Percentiles rank a stretch among this genome's conserved stretches.
Evolutionary conservation across 2,113 vertebrate genomes (phyloP).

Genomic region (Ceyx margarethae): DNA sequence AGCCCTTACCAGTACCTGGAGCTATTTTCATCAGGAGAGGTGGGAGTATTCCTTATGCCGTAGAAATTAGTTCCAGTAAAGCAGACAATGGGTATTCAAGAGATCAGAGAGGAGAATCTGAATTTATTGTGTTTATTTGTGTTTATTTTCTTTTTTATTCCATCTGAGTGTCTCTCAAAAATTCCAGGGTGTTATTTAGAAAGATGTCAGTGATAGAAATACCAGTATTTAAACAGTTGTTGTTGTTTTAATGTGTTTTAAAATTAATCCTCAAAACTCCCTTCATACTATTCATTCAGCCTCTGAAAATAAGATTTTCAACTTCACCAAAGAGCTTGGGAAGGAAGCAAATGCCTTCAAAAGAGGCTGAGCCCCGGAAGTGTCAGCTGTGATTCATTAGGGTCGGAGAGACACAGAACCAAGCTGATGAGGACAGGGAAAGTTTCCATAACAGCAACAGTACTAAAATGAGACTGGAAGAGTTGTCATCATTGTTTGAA

Average conservation of each 20-base stretch:
- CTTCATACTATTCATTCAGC: neutral
- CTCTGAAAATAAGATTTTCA: neutral
- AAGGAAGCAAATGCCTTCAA: neutral
- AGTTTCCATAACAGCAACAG: slow-evolving; percentile 34
- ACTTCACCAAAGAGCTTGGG: neutral
- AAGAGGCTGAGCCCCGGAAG: neutral
- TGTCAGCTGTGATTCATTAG: slow-evolving; percentile 30
- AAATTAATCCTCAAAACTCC: neutral
- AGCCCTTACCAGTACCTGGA: neutral
- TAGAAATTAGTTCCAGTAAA: neutral
- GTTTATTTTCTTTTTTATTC: neutral
- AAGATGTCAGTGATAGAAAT: neutral
- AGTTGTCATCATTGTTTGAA: slow-evolving; percentile 45
- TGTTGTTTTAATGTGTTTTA: neutral
- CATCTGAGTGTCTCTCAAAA: neutral
- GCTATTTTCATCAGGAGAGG: neutral
- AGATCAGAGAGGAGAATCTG: neutral
- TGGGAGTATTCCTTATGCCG: neutral
- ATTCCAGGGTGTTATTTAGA: neutral
- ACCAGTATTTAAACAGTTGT: neutral
- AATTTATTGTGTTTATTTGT: neutral
- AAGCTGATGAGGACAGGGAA: slow-evolving; percentile 25
- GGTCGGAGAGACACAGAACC: neutral
- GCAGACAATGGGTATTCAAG: neutral
- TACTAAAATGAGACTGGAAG: slow-evolving; percentile 15